phyloP scores from a whole-genome alignment of 2,113 vertebrate species.

The Coryphaenoides rupestris region DNA sequence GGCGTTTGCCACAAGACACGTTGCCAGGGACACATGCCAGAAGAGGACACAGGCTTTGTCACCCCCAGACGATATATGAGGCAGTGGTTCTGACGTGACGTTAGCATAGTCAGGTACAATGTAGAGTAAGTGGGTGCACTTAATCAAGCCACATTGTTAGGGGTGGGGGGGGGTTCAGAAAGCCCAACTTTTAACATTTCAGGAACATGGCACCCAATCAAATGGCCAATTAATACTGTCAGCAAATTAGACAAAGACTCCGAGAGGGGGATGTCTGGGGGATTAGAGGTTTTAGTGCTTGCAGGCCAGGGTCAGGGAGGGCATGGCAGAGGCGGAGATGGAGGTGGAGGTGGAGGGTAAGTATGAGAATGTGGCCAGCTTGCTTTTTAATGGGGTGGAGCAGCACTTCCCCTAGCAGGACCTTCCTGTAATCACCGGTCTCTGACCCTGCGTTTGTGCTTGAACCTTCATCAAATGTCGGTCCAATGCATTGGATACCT shows the following conservation, averaged over 20 bases:
- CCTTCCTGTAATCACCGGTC: background rate
- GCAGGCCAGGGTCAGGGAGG: conserved; percentile 29
- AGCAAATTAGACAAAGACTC: conserved; percentile 19
- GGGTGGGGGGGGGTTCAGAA: conserved; percentile 37
- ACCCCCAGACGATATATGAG: conserved; percentile 31
- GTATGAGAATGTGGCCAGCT: conserved; percentile 29
- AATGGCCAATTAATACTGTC: too few relatives aligned
- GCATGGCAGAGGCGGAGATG: too few relatives aligned
- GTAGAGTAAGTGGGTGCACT: background rate
- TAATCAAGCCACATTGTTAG: background rate
- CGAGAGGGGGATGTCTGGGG: conserved; percentile 1
- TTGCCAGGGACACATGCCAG: conserved; percentile 50
- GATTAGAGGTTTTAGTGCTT: conserved; percentile 53
- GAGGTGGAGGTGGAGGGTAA: conserved; percentile 27
- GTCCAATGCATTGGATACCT: background rate
- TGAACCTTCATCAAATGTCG: background rate
- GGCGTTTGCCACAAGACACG: conserved; percentile 69
- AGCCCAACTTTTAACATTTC: conserved; percentile 36
- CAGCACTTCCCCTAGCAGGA: conserved; percentile 51
- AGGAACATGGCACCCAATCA: conserved; percentile 17
- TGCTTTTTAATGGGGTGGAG: conserved; percentile 59
- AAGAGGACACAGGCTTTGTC: conserved; percentile 46
- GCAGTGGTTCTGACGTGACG: conserved; percentile 1
- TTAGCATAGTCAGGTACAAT: background rate
- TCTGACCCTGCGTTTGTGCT: background rate